Percentiles rank a stretch among this genome's conserved stretches.
phyloP scores from a whole-genome alignment of 92 coral and sea anemone genomes.

The Plumapathes pennacea region DNA sequence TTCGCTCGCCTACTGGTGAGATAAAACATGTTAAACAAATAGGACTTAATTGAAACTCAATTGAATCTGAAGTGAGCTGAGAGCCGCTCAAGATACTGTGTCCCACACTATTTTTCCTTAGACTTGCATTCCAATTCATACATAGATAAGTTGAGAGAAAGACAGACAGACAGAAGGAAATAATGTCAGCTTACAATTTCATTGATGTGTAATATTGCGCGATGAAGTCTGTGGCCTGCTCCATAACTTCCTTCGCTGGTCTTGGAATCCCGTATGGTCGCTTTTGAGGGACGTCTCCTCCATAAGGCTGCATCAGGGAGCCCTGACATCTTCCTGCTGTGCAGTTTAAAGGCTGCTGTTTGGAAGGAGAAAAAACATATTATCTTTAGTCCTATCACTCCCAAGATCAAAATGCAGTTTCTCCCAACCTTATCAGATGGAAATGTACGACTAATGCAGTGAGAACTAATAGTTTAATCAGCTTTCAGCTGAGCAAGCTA shows the following conservation, averaged over 20 bases:
- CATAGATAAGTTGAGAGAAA: background rate
- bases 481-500: no score
- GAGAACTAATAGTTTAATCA: no score
- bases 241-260: constrained; percentile 40
- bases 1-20: no score
- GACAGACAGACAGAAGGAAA: no score
- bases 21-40: no score
- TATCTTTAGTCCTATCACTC: background rate
- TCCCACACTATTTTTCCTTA: no score
- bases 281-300: constrained; percentile 21
- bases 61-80: background rate
- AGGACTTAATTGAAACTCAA: no score
- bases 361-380: no score
- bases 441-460: no score
- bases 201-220: constrained; percentile 50
- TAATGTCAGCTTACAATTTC: constrained; percentile 53
- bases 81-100: no score
- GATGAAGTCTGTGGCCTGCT: constrained; percentile 57
- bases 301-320: constrained; percentile 58
- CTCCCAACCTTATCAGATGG: no score
- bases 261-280: constrained; percentile 54
- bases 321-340: constrained; percentile 50
- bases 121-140: background rate
- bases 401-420: no score
- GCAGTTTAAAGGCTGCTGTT: constrained; percentile 43